Percentiles rank a stretch among this genome's conserved stretches.
phyloP scores from a whole-genome alignment of 2,797 vertebrate genomes.

The Mastacembelus armatus region DNA sequence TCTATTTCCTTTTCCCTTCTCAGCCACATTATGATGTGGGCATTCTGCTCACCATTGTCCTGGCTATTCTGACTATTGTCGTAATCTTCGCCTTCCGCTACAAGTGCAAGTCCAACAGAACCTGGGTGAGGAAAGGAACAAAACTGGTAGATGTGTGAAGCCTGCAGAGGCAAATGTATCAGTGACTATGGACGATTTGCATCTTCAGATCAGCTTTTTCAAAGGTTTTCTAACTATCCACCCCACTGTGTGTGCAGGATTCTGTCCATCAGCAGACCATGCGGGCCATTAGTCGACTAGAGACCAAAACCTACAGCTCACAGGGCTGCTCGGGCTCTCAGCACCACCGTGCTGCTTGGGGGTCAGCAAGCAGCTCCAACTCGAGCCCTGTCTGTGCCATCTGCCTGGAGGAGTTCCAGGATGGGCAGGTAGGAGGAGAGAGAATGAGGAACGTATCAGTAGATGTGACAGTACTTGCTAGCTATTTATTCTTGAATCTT shows the following conservation, averaged over 20 bases:
- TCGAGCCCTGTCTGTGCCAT: constrained; percentile 93
- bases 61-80: constrained; percentile 89
- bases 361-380: constrained; percentile 92
- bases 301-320: constrained; percentile 89
- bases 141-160: background rate
- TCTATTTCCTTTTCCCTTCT: constrained; percentile 5
- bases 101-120: constrained; percentile 90
- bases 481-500: background rate
- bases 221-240: background rate
- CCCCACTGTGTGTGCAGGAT: constrained; percentile 80
- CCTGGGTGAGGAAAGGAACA: constrained; percentile 84
- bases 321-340: constrained; percentile 80
- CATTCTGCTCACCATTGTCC: constrained; percentile 93
- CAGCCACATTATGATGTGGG: constrained; percentile 94
- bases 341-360: constrained; percentile 77
- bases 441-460: background rate
- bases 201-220: background rate
- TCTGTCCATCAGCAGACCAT: constrained; percentile 93
- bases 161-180: background rate
- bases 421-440: constrained; percentile 90
- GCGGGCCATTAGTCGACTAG: constrained; percentile 90
- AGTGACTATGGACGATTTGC: background rate
- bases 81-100: constrained; percentile 92
- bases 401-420: constrained; percentile 96
- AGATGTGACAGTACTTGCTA: background rate